Evolutionary conservation across 2,888 invertebrate species (phyloP), one percentile per base, ranked within the genome.

Genomic region (Chesias legatella): DNA sequence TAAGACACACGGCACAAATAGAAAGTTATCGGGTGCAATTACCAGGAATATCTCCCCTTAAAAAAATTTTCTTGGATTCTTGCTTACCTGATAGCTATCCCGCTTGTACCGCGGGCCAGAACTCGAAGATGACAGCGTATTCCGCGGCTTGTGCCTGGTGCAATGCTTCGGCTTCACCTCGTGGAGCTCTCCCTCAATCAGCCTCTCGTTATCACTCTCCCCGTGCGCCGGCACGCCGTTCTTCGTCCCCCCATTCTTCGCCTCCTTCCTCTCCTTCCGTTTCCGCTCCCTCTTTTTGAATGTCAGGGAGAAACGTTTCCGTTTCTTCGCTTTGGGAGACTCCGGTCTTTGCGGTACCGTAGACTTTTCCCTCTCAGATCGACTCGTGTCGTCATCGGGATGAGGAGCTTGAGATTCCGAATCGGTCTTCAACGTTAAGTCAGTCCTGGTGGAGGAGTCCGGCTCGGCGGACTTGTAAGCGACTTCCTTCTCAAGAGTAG

Each of bases 41-140:
- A n/a, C n/a, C n/a, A n/a, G n/a, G n/a, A n/a, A n/a, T n/a, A n/a
- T n/a, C n/a, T n/a, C n/a, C n/a, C n/a, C n/a, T n/a, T n/a, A n/a
- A n/a, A n/a, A n/a, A n/a, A n/a, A n/a, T n/a, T n/a, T n/a, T n/a
- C n/a, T n/a, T n/a, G n/a, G n/a, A n/a, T n/a, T n/a, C 6, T 24
- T 33, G 37, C 50, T 47, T 72, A 89, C 89, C 88, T 89, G 89
- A 64, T 88, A 89, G 56, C 89, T 89, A 60, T 89, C 89, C 78
- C 86, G 84, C 78, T 86, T 86, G 60, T 83, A 86, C 24, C 88
- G 83, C 79, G 86, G 84, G 73, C 86, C 82, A 45, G 85, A 82
- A 59, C 83, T 83, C 9, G 84, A 78, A 0, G 86, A 82, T 1
- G 86, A 81, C 68, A 81, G 48, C 6, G 84, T 82, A 54, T 80